Percentiles rank a stretch among this genome's conserved stretches.
Conservation (phyloP, 2,113 vertebrate genomes). For the Cromileptes altivelis region DNA sequence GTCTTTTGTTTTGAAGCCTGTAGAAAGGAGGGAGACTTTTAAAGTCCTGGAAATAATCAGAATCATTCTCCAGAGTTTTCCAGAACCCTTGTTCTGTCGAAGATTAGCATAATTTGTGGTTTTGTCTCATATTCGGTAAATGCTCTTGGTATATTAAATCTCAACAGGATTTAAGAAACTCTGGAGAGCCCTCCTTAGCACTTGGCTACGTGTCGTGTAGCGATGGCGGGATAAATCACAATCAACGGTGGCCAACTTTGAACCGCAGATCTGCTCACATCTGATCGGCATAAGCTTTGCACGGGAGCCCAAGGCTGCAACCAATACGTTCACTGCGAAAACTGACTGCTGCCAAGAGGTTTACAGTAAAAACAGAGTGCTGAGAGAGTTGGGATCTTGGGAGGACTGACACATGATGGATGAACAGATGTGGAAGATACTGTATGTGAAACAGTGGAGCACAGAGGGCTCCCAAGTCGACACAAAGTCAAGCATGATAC, state of each 20-base stretch:
- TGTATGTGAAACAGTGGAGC: not conserved
- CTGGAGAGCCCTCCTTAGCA: not conserved
- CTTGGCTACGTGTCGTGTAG: not conserved
- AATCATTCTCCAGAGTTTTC: constrained; percentile 1
- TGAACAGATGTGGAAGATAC: constrained; percentile 3
- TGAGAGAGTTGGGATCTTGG: not conserved
- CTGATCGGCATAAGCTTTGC: constrained; percentile 25
- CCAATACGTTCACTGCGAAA: not conserved
- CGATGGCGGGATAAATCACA: constrained; percentile 22
- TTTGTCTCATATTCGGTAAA: constrained; percentile 3
- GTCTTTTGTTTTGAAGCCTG: not conserved
- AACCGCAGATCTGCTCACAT: constrained; percentile 33
- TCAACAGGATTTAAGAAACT: constrained; percentile 3
- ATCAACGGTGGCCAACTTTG: constrained; percentile 4
- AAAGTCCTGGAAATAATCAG: not conserved
- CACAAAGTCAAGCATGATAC: not conserved
- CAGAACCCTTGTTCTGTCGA: not conserved
- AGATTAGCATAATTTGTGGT: not conserved
- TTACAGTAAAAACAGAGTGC: not conserved
- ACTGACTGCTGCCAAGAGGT: not conserved
- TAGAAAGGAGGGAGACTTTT: not conserved
- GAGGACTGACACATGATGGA: not conserved
- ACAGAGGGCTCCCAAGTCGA: not conserved
- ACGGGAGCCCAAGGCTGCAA: constrained; percentile 15
- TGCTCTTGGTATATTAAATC: not conserved